Percentiles rank a stretch among this genome's conserved stretches.
phyloP scores from a whole-genome alignment of 2,888 invertebrate species.

The Athetis lepigone region DNA sequence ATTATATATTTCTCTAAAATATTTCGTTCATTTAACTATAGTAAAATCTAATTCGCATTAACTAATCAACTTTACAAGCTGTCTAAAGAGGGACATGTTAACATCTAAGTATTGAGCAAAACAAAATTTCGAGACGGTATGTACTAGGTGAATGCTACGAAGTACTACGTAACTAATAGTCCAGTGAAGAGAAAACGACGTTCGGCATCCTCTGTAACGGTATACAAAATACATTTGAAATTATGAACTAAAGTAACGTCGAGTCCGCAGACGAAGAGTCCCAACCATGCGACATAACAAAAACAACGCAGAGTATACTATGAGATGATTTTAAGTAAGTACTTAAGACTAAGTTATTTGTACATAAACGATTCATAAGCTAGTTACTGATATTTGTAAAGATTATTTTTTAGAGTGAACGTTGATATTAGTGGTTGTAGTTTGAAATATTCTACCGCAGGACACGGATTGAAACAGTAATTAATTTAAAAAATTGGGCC shows the following conservation, averaged over 20 bases:
- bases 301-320: conserved; percentile 59
- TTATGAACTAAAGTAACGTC: conserved; percentile 51
- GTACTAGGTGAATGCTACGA: conserved; percentile 39
- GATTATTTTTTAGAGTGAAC: conserved; percentile 53
- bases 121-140: conserved; percentile 56
- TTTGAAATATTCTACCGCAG: conserved; percentile 48
- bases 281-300: conserved; percentile 53
- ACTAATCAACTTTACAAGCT: conserved; percentile 54
- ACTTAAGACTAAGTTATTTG: conserved; percentile 67
- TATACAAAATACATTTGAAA: conserved; percentile 58
- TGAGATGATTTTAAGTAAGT: conserved; percentile 64
- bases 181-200: conserved; percentile 71
- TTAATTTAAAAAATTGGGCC: conserved; percentile 11
- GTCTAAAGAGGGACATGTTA: conserved; percentile 35
- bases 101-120: conserved; percentile 67
- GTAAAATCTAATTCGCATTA: conserved; percentile 50
- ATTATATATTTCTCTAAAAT: conserved; percentile 58
- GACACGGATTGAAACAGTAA: conserved; percentile 9
- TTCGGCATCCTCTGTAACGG: conserved; percentile 58
- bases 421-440: conserved; percentile 46
- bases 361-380: conserved; percentile 67
- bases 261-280: conserved; percentile 46
- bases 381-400: conserved; percentile 63
- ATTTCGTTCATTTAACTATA: conserved; percentile 58
- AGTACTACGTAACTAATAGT: conserved; percentile 51